Conservation (phyloP, 1,140 invertebrate genomes). For the Caenorhabditis remanei region DNA sequence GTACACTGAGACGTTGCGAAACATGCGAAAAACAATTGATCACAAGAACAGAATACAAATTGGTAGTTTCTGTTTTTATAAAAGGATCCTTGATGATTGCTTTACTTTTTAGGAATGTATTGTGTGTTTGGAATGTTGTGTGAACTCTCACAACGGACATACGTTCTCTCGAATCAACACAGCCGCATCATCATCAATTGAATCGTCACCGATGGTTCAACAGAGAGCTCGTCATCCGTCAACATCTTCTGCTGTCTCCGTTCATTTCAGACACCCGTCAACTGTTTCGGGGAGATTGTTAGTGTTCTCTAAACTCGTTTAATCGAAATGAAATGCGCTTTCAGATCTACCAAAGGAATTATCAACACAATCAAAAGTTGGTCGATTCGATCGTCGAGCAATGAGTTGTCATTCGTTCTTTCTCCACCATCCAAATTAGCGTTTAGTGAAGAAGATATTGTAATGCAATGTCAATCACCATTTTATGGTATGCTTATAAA, state of each 20-base stretch:
- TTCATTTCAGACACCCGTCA: slow-evolving; percentile 36
- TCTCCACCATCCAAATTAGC: neutral
- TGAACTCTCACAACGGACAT: slow-evolving; percentile 33
- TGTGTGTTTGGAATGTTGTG: slow-evolving; percentile 28
- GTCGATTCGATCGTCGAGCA: slow-evolving; percentile 18
- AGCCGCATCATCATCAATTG: neutral
- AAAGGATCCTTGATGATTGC: neutral
- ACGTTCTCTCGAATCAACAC: neutral
- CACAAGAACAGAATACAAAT: slow-evolving; percentile 45
- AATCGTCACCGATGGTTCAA: neutral
- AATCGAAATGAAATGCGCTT: neutral
- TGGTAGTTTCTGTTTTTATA: neutral
- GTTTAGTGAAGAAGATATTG: slow-evolving; percentile 48
- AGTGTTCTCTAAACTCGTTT: neutral
- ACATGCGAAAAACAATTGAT: slow-evolving; percentile 34
- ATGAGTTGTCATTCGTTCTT: slow-evolving; percentile 6
- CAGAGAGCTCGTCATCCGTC: slow-evolving; percentile 24
- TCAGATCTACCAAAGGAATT: slow-evolving; percentile 9
- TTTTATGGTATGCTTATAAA: neutral
- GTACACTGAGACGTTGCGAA: slow-evolving; percentile 17
- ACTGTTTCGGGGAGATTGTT: slow-evolving; percentile 26
- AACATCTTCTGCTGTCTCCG: slow-evolving; percentile 27
- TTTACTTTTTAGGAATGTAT: slow-evolving; percentile 15
- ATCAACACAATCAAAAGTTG: slow-evolving; percentile 53
- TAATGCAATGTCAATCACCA: slow-evolving; percentile 44